Evolutionary conservation across 2,888 invertebrate genomes (phyloP), one percentile per base, ranked within the genome.

Genomic region (Coleophora flavipennella): DNA sequence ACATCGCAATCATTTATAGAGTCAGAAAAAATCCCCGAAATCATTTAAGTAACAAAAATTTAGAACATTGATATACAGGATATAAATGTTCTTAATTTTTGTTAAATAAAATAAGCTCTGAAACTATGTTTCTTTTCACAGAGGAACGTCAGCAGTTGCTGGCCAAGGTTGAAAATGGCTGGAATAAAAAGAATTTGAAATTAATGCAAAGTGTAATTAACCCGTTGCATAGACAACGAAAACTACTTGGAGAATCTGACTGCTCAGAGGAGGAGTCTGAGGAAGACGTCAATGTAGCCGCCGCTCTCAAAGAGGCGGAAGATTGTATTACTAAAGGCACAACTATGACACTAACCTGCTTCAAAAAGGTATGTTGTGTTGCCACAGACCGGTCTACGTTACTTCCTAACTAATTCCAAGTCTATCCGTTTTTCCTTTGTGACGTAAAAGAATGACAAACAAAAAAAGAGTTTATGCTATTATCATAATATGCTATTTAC

Each of bases 61-160:
- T n/a, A n/a, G n/a, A n/a, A n/a, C n/a, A n/a, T n/a, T n/a, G n/a
- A n/a, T n/a, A n/a, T n/a, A n/a, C n/a, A n/a, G n/a, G n/a, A n/a
- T n/a, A n/a, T n/a, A n/a, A n/a, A n/a, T n/a, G n/a, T n/a, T n/a
- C n/a, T n/a, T n/a, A n/a, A n/a, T n/a, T n/a, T n/a, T n/a, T n/a
- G n/a, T n/a, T n/a, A n/a, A n/a, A n/a, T 20, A 20, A 4, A 20
- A 20, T 20, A 4, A 3, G 6, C 3, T 20, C 20, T 6, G 3
- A 20, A 20, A 20, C 20, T 20, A 20, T 20, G 6, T 20, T 4
- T 4, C 3, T 4, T 29, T 29, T 9, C 11, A 4, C 29, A 88
- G 93, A 85, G 38, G 95, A 96, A 65, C 86, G 94, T 4, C 89
- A 89, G 40, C 90, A 91, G 48, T 79, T 94, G 0, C 88, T 92